These are phyloP conservation scores for Sus cebifrons DNA, from an alignment of 2,797 vertebrate genomes.

Conservation along the genomic window DNA sequence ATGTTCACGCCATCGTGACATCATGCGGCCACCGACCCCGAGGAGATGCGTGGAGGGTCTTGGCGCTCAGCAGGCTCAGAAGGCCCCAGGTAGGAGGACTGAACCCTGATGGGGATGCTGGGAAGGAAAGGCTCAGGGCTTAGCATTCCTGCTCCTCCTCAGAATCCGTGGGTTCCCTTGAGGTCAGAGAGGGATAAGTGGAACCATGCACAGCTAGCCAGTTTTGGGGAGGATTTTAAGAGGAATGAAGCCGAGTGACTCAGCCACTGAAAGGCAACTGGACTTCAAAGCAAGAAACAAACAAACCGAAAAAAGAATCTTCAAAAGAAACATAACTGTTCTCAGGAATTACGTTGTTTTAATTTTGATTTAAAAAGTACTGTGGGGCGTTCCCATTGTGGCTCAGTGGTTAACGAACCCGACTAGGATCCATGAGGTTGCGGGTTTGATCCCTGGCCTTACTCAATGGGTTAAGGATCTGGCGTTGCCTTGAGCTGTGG, in stretches of 20 bases:
- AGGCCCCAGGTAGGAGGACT: neutral
- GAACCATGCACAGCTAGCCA: neutral
- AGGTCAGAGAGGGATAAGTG: neutral
- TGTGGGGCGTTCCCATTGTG: neutral
- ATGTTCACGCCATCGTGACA: neutral
- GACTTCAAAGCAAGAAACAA: neutral
- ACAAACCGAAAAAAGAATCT: neutral
- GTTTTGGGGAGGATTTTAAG: neutral
- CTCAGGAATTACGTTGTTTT: neutral
- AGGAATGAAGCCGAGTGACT: neutral
- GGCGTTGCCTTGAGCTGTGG: too few relatives aligned
- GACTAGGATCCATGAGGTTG: too few relatives aligned
- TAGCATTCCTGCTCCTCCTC: neutral
- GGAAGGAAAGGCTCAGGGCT: neutral
- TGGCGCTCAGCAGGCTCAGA: neutral
- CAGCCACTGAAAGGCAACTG: neutral
- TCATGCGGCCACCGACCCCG: neutral
- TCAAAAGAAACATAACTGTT: neutral
- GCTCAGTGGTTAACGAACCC: too few relatives aligned
- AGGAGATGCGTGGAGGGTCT: neutral
- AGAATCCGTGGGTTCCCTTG: neutral
- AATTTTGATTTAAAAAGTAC: constrained; percentile 9
- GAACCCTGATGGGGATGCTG: neutral
- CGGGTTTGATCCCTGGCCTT: too few relatives aligned
- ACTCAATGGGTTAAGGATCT: too few relatives aligned